These are phyloP conservation scores for Nannoperca australis DNA, from an alignment of 2,797 vertebrate species.

Conservation along the genomic window DNA sequence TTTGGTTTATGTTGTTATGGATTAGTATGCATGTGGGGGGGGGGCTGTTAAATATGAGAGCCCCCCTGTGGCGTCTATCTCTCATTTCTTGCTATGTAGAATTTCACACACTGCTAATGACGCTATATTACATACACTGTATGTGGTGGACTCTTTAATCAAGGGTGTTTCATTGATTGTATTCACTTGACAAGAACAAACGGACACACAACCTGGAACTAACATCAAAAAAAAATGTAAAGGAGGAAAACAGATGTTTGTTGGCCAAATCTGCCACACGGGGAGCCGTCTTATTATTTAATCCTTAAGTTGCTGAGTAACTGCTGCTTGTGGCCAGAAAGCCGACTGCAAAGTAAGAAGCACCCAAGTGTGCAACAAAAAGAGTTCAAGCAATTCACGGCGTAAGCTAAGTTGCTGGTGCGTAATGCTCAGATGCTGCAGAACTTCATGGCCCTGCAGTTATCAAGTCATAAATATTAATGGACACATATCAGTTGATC, in stretches of 20 bases:
- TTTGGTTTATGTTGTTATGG: background rate
- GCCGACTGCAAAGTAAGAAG: background rate
- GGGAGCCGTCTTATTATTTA: no score
- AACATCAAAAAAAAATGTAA: background rate
- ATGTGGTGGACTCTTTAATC: conserved; percentile 26
- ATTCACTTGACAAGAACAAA: conserved; percentile 19
- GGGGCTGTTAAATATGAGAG: conserved; percentile 26
- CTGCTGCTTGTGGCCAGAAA: background rate
- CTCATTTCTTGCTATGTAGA: conserved; percentile 29
- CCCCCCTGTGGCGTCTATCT: conserved; percentile 38
- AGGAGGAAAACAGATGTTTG: conserved; percentile 13
- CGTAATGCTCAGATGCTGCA: conserved; percentile 1
- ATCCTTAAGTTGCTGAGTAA: background rate
- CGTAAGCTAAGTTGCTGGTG: background rate
- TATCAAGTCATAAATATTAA: conserved; percentile 46
- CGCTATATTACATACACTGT: background rate
- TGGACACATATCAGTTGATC: conserved; percentile 29
- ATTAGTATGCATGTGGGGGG: conserved; percentile 21
- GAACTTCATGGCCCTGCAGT: conserved; percentile 19
- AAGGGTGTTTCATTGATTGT: conserved; percentile 18
- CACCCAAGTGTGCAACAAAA: background rate
- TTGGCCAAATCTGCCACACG: background rate
- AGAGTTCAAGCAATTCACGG: background rate
- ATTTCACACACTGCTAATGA: conserved; percentile 49
- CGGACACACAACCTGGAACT: background rate